Percentiles rank a stretch among this genome's conserved stretches.
phyloP scores from a whole-genome alignment of 2,888 invertebrate genomes.

The Formica aserva region DNA sequence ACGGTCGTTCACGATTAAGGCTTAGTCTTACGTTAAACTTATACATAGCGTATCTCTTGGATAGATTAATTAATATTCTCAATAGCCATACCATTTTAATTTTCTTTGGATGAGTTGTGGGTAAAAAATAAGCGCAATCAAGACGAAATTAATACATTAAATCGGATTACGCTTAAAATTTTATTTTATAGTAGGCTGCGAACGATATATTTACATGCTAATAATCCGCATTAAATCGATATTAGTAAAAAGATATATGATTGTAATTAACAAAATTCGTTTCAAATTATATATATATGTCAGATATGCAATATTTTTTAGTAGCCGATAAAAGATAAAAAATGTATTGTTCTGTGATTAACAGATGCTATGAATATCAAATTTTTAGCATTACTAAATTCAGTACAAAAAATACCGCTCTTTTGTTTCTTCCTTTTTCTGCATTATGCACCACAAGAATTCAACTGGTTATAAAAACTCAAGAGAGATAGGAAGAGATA shows the following conservation, averaged over 20 bases:
- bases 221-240: slow-evolving; percentile 7
- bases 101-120: background rate
- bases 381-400: slow-evolving; percentile 9
- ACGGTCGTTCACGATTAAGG: slow-evolving; percentile 33
- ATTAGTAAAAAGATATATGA: slow-evolving; percentile 2
- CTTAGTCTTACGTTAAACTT: slow-evolving; percentile 23
- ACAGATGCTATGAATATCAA: background rate
- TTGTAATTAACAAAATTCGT: background rate
- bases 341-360: background rate
- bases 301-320: background rate
- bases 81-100: slow-evolving; percentile 21
- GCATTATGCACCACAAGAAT: slow-evolving; percentile 14
- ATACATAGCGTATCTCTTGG: slow-evolving; percentile 3
- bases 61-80: slow-evolving; percentile 43
- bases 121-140: slow-evolving; percentile 28
- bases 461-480: slow-evolving; percentile 34
- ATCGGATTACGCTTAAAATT: slow-evolving; percentile 27
- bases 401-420: background rate
- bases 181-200: slow-evolving; percentile 4
- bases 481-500: slow-evolving; percentile 22
- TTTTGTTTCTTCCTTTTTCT: background rate
- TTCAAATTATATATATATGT: background rate
- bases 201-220: slow-evolving; percentile 8
- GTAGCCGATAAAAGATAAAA: background rate
- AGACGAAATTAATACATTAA: slow-evolving; percentile 44